Conservation (phyloP, 2,113 vertebrate species). For the Philantomba maxwellii region DNA sequence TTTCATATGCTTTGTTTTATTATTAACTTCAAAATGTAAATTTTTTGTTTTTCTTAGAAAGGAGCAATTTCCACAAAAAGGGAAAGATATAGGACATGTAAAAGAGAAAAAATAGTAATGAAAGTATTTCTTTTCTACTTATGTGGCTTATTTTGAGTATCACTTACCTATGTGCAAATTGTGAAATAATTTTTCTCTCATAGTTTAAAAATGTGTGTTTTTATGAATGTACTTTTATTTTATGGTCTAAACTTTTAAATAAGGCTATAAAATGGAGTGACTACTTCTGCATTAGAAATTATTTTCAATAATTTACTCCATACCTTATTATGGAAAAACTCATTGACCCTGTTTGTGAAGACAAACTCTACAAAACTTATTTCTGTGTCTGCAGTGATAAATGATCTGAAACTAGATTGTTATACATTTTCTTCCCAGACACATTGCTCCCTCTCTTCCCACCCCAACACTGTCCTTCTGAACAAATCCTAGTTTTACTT, state of each 20-base stretch:
- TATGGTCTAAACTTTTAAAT: conserved; percentile 21
- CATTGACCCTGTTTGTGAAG: background rate
- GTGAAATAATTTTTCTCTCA: background rate
- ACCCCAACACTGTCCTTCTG: background rate
- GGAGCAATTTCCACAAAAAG: background rate
- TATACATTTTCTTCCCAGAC: background rate
- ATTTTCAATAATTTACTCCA: conserved; percentile 11
- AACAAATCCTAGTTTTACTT: background rate
- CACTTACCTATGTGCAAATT: conserved; percentile 1
- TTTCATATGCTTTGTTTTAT: conserved; percentile 15
- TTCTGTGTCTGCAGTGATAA: background rate
- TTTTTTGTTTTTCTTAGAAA: background rate
- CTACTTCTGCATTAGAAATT: background rate
- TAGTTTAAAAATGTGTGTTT: conserved; percentile 12
- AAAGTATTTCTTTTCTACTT: conserved; percentile 26
- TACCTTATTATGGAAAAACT: background rate
- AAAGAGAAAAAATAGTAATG: conserved; percentile 6
- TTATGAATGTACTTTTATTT: conserved; percentile 29
- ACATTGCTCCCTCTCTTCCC: background rate
- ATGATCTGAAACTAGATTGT: background rate
- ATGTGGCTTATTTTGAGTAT: conserved; percentile 16
- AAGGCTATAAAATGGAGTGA: background rate
- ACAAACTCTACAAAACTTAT: background rate
- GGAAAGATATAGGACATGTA: background rate
- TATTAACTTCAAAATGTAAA: conserved; percentile 20